Evolutionary conservation across 2,113 vertebrate genomes (phyloP), one percentile per base, ranked within the genome.

Genomic region (Callaeas wilsoni): DNA sequence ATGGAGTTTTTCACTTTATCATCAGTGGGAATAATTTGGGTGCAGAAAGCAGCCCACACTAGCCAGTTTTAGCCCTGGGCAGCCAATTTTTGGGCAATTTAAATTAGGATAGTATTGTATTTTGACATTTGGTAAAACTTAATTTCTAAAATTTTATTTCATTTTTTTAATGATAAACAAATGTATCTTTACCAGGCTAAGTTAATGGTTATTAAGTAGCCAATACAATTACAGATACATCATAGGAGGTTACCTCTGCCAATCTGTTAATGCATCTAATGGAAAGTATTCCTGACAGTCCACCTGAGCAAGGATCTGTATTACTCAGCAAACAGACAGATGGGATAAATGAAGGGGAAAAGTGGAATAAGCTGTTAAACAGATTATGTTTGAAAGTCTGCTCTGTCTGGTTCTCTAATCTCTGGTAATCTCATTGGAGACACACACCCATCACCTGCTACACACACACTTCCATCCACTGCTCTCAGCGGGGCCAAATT

Each of bases 341-440:
- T 53, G 94, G 92, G 87, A 96, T 89, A 84, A 92, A 92, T 7
- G 57, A 95, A 82, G 88, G 80, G 88, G 69, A 96, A 96, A 96
- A 94, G 86, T 84, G 57, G 90, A 96, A 87, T 92, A 84, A 96
- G 55, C 65, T 89, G 69, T 93, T 97, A 96, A 97, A 87, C 14
- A 79, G 93, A 94, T 96, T 94, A 91, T 13, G 46, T 78, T 92
- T 89, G 90, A 92, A 96, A 93, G 90, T 93, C 94, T 95, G 88
- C 90, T 88, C 93, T 90, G 94, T 96, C 96, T 96, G 86, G 83
- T 84, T 94, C 88, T 65, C 60, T 84, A 87, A 42, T 93, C 93
- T 84, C 73, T 39, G 39, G 22, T 94, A 94, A 96, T 95, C 94
- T 87, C 69, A 57, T 26, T 76, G 88, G 41, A 92, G 56, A 87